Conservation (phyloP, 2,113 vertebrate species). For the Romanogobio albipinnatus region DNA sequence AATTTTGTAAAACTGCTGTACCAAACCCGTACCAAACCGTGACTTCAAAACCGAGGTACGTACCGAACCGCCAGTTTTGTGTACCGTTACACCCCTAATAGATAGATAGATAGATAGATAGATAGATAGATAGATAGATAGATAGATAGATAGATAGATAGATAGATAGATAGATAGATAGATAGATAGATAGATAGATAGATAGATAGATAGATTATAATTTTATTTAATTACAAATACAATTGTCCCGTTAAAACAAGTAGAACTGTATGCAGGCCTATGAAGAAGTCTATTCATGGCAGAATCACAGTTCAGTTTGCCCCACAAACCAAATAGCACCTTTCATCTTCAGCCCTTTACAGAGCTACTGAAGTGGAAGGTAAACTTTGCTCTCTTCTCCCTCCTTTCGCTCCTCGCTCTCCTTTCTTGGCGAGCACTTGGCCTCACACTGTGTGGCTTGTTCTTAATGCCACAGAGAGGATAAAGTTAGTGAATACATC, state of each 20-base stretch:
- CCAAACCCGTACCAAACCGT: too few relatives aligned
- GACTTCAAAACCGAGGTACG: too few relatives aligned
- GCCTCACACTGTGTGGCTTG: constrained; percentile 42
- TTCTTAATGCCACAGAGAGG: constrained; percentile 46
- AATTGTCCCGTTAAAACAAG: constrained; percentile 37
- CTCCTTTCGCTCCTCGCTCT: constrained; percentile 24
- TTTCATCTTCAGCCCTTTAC: constrained; percentile 57
- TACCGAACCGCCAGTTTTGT: too few relatives aligned
- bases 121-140: too few relatives aligned
- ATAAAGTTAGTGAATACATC: constrained; percentile 44
- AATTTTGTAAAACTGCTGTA: too few relatives aligned
- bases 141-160: too few relatives aligned
- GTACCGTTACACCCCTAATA: too few relatives aligned
- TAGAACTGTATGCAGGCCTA: constrained; percentile 9
- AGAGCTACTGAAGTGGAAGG: constrained; percentile 54
- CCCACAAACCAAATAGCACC: constrained; percentile 54
- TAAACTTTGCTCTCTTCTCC: constrained; percentile 58
- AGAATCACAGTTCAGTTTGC: constrained; percentile 52
- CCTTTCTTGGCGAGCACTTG: constrained; percentile 42
- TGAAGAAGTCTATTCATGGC: constrained; percentile 45
- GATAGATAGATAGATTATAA: not conserved
- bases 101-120: not conserved
- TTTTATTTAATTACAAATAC: not conserved
- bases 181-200: not conserved
- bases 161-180: not conserved